Percentiles rank a stretch among this genome's conserved stretches.
Conservation (phyloP, 2,113 vertebrate genomes). For the Eulacestoma nigropectus region DNA sequence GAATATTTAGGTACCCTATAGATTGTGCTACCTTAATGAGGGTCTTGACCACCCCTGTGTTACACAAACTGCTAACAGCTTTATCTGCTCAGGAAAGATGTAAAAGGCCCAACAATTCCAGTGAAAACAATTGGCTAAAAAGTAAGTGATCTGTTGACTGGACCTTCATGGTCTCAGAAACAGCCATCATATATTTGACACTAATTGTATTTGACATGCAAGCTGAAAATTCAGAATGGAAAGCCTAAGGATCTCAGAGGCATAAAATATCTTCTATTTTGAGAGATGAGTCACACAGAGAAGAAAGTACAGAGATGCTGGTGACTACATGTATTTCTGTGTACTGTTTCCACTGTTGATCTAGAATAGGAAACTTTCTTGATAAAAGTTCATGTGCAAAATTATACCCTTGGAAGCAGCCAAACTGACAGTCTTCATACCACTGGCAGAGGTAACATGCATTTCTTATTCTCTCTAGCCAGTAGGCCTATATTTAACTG, state of each 20-base stretch:
- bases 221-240: neutral
- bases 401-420: constrained; percentile 12
- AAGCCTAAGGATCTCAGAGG: neutral
- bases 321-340: neutral
- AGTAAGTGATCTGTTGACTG: neutral
- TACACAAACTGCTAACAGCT: neutral
- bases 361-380: constrained; percentile 21
- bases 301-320: neutral
- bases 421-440: constrained; percentile 21
- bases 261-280: neutral
- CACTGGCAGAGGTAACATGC: constrained; percentile 20
- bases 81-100: neutral
- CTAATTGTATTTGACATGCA: neutral
- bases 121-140: neutral
- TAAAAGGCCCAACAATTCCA: neutral
- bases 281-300: constrained; percentile 9
- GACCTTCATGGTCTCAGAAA: neutral
- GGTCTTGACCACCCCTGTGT: neutral
- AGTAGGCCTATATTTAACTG: constrained; percentile 14
- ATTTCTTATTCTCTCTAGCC: neutral
- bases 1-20: neutral
- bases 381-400: constrained; percentile 14
- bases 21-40: neutral
- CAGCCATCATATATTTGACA: neutral
- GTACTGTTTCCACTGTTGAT: neutral